Percentiles rank a stretch among this genome's conserved stretches.
Evolutionary conservation across 2,113 vertebrate species (phyloP).

Genomic region (Oryzias javanicus): DNA sequence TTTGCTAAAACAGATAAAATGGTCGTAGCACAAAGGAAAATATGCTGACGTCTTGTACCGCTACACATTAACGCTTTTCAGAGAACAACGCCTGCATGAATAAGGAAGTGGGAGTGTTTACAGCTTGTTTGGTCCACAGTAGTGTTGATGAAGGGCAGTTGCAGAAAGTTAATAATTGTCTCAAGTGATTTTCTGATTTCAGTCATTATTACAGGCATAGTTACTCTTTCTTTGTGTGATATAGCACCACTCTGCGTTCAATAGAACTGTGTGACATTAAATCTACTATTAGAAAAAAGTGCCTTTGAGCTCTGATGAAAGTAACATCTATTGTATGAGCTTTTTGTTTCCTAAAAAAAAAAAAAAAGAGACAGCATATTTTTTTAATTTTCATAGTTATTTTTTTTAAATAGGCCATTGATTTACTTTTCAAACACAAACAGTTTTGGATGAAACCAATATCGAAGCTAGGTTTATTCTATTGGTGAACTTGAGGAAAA

Average conservation of each 20-base stretch:
- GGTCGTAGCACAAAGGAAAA: slow-evolving; percentile 21
- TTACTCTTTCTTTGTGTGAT: slow-evolving; percentile 23
- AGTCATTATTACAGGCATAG: slow-evolving; percentile 60
- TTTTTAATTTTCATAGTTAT: no score
- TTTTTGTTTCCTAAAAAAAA: no score
- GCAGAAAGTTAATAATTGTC: slow-evolving; percentile 65
- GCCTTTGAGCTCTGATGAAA: no score
- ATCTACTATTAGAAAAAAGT: slow-evolving; percentile 3
- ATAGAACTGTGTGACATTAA: slow-evolving; percentile 6
- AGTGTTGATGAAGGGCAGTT: slow-evolving; percentile 60
- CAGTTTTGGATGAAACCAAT: no score
- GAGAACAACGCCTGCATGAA: slow-evolving; percentile 27
- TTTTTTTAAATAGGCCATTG: no score
- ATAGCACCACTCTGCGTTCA: slow-evolving; percentile 11
- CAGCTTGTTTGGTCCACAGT: slow-evolving; percentile 37
- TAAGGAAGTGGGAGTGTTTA: slow-evolving; percentile 46
- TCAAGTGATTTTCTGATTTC: slow-evolving; percentile 53
- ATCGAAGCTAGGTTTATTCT: no score
- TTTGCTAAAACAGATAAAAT: slow-evolving; percentile 46
- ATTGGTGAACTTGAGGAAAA: no score
- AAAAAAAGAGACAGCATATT: no score
- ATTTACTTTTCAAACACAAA: no score
- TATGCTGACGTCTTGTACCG: slow-evolving; percentile 15
- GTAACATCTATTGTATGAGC: no score
- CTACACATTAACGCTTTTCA: slow-evolving; percentile 46